These are phyloP conservation scores for Aphidoletes aphidimyza DNA, from an alignment of 2,888 invertebrate genomes.

Conservation along the genomic window DNA sequence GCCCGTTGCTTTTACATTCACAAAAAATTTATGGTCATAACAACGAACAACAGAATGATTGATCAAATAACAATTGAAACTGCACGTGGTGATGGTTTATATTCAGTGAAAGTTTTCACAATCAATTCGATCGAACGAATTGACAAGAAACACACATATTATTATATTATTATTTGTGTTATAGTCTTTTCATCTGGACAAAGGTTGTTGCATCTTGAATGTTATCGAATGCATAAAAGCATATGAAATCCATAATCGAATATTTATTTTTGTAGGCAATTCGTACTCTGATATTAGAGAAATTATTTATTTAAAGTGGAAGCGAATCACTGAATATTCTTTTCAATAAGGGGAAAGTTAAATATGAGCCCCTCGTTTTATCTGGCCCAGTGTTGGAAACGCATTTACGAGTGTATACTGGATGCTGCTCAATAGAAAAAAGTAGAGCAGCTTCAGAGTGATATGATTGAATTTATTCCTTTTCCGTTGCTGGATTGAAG, in stretches of 20 bases:
- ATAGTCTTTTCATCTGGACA: constrained; percentile 25
- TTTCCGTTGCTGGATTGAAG: not conserved
- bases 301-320: too few relatives aligned
- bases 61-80: constrained; percentile 41
- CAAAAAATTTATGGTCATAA: constrained; percentile 15
- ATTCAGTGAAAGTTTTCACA: constrained; percentile 24
- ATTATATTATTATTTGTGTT: too few relatives aligned
- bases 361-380: too few relatives aligned
- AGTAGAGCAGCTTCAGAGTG: not conserved
- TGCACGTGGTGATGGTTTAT: not conserved
- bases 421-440: not conserved
- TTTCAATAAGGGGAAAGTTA: too few relatives aligned
- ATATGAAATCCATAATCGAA: not conserved
- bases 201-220: not conserved
- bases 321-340: too few relatives aligned
- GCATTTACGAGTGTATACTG: too few relatives aligned
- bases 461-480: not conserved
- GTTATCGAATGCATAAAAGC: not conserved
- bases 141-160: not conserved
- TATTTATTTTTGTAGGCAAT: too few relatives aligned
- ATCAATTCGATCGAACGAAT: constrained; percentile 15
- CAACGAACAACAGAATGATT: not conserved
- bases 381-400: too few relatives aligned
- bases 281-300: too few relatives aligned
- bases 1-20: not conserved